phyloP scores from a whole-genome alignment of 2,797 vertebrate genomes.

The Neomorphus geoffroyi region DNA sequence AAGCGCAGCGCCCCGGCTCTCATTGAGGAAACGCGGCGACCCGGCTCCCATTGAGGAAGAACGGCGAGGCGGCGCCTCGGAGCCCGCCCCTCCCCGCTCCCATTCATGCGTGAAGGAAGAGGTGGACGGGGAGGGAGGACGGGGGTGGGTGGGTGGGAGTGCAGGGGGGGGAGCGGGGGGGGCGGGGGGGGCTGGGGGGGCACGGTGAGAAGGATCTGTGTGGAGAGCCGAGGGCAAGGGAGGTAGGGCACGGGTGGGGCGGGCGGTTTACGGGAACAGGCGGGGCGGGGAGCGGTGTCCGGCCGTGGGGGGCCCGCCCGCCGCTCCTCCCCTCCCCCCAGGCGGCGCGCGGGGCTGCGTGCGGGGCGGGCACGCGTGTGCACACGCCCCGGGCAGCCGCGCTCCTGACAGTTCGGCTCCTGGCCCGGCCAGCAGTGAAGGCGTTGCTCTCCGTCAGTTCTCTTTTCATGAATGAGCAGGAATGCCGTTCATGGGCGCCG shows the following conservation, averaged over 20 bases:
- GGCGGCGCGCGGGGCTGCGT: not conserved
- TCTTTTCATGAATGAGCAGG: not conserved
- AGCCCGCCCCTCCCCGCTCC: not conserved
- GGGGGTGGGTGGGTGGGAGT: too few relatives aligned
- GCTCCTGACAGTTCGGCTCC: too few relatives aligned
- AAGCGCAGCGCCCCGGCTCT: not conserved
- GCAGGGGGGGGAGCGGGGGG: too few relatives aligned
- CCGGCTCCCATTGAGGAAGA: not conserved
- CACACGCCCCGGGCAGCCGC: too few relatives aligned
- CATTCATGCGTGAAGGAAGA: constrained; percentile 10
- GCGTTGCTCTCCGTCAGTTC: too few relatives aligned
- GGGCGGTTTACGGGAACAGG: not conserved
- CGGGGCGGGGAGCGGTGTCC: not conserved
- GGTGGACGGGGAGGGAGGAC: not conserved
- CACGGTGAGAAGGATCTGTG: too few relatives aligned
- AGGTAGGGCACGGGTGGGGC: too few relatives aligned
- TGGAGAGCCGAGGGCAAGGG: too few relatives aligned
- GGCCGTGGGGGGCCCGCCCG: too few relatives aligned
- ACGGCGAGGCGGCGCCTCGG: not conserved
- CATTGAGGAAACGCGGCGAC: not conserved
- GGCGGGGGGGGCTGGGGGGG: too few relatives aligned
- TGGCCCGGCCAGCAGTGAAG: not conserved
- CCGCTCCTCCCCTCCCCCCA: not conserved
- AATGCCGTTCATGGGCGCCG: not conserved
- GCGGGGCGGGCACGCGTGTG: not conserved